Evolutionary conservation across 2,888 invertebrate species (phyloP), one percentile per base, ranked within the genome.

Genomic region (Caenorhabditis plicata): DNA sequence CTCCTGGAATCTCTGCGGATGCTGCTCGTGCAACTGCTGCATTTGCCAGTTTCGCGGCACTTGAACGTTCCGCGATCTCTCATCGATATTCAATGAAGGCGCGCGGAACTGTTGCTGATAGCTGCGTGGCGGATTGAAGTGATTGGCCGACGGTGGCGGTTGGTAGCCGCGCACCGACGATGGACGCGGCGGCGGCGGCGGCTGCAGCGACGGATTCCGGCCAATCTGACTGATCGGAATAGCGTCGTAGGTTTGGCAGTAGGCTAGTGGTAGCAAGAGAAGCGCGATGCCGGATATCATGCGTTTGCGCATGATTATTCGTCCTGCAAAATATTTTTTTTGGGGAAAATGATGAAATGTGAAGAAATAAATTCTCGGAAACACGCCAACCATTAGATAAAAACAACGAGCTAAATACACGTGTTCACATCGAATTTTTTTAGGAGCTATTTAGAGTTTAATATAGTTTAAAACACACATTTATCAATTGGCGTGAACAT

Each of bases 61-160:
- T 15, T 38, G 22, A 9, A 35, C 33, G 15, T 11, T 23, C 27
- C 36, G 29, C 11, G 31, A 46, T 15, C 43, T 17, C 19, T 23
- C 19, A 13, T 48, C 44, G 3, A 58, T 19, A 22, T 49, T 58
- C 3, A 58, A 29, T 4, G 53, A 45, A 1, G 58, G 58, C 17
- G 44, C 41, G n/a, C 36, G 52, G 32, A 50, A 56, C 1, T 32
- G 41, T 22, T 32, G 23, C 7, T 35, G 36, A 46, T 63, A 64
- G 39, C 67, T 67, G 4, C 63, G 33, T 13, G 67, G 67, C 8
- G 67, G 63, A 26, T 63, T 40, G 31, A 67, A 67, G 17, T 57
- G 29, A 0, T 54, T 40, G 9, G 56, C 51, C 32, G 53, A 35
- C 4, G 67, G 67, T 3, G 67, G 67, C 19, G 67, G 60, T 20